Percentiles rank a stretch among this genome's conserved stretches.
These are phyloP conservation scores for Atractosteus spatula DNA, from an alignment of 2,113 vertebrate genomes.

Conservation along the genomic window DNA sequence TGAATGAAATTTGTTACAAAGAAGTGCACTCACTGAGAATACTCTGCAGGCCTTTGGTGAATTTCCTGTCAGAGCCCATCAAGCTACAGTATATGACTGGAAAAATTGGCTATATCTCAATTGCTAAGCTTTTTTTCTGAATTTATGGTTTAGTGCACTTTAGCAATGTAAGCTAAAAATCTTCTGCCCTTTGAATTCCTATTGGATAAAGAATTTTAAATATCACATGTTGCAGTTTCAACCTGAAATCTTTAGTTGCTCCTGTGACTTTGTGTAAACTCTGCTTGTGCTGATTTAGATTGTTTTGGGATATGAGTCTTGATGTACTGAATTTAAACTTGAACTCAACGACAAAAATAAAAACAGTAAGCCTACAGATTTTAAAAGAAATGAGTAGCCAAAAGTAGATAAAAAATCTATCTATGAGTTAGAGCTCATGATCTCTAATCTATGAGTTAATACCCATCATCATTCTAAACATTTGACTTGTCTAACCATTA, in stretches of 20 bases:
- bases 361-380: no score
- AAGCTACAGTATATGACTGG: conserved; percentile 21
- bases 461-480: no score
- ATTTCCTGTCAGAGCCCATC: conserved; percentile 32
- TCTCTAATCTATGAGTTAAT: no score
- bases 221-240: no score
- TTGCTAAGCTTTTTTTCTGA: not conserved
- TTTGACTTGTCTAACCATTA: no score
- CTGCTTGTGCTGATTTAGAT: not conserved
- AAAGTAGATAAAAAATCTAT: no score
- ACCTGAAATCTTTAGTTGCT: not conserved
- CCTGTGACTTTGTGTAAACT: no score
- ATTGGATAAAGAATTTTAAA: no score
- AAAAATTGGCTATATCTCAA: conserved; percentile 18
- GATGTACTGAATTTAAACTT: no score
- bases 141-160: not conserved
- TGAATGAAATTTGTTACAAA: conserved; percentile 20
- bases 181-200: not conserved
- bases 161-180: not conserved
- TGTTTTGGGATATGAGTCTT: not conserved
- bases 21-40: conserved; percentile 26
- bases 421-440: no score
- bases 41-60: conserved; percentile 7
- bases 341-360: no score
- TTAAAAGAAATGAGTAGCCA: no score